Conservation (phyloP, 2,797 vertebrate species). For the Oreochromis mossambicus region DNA sequence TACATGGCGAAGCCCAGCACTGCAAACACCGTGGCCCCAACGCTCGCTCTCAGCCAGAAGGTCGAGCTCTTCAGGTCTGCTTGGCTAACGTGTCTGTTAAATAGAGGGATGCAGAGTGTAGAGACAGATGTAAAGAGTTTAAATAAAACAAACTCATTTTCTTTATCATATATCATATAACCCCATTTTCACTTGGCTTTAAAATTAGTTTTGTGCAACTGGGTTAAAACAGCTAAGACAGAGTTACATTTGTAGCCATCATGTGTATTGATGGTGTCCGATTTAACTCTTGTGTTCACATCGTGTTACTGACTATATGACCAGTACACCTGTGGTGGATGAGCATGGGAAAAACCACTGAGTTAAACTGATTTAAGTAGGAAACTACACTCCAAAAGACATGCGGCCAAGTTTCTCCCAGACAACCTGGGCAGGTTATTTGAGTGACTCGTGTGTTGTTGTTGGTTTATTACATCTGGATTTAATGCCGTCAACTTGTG, state of each 20-base stretch:
- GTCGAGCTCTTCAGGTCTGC: slow-evolving; percentile 89
- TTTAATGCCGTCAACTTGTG: background rate
- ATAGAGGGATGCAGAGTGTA: background rate
- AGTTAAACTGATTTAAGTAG: background rate
- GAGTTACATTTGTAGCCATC: background rate
- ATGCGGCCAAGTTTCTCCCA: background rate
- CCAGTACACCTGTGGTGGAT: background rate
- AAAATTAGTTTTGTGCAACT: background rate
- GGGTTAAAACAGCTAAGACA: background rate
- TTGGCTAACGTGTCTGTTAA: slow-evolving; percentile 85
- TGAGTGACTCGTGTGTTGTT: background rate
- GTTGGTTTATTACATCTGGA: background rate
- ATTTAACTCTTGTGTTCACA: background rate
- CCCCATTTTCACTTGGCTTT: background rate
- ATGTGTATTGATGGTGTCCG: background rate
- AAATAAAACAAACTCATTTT: background rate
- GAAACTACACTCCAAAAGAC: background rate
- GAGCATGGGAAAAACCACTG: background rate
- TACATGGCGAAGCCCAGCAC: slow-evolving; percentile 94
- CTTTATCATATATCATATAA: background rate
- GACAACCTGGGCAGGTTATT: background rate
- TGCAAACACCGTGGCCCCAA: slow-evolving; percentile 90
- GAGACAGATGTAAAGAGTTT: background rate
- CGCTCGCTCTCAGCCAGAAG: slow-evolving; percentile 92
- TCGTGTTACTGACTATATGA: background rate